Base-by-base conservation (phyloP, 2,113 vertebrate species). In the Hemibagrus wyckioides region DNA sequence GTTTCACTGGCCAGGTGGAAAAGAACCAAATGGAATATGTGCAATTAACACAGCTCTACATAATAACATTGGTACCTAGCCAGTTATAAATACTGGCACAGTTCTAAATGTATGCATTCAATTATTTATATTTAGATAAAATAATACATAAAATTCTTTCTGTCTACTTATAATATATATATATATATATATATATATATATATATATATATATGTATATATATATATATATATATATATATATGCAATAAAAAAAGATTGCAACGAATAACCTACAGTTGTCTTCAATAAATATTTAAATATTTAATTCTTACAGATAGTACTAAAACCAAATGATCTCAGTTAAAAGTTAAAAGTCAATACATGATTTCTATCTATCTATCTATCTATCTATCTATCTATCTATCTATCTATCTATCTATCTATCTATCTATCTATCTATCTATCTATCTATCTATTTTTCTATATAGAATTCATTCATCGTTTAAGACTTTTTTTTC, bases 1-100 rank as follows among this genome's bases (percentile, higher is more conserved):
- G 81, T 54, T 69, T 86, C 69, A 81, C 50, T 61, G 56, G 54
- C 73, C 86, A 71, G 87, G 61, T 87, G 79, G 76, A 80, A 48
- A 21, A 59, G 69, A 76, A 77, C 14, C 54, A 54, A 86, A 41
- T 52, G 33, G 59, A 76, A 67, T 25, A 28, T 75, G 25, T 36
- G 69, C 44, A 63, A 85, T 71, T 56, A 56, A 61, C 65, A 77
- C 81, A 69, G 56, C 82, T 36, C 80, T 86, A 61, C 59, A 61
- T 71, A 36, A 54, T 33, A 79, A 3, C 44, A 67, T 13, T 83
- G 61, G 44, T 52, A 67, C 17, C 6, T 67, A 13, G 61, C 25
- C 82, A 59, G 30, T 25, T 82, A 52, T 14, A 28, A 73, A 73
- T 25, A 73, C 39, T 73, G 73, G 41, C 23, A 30, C 28, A 19